Base-by-base conservation (phyloP, 2,113 vertebrate genomes). In the Camelus dromedarius region DNA sequence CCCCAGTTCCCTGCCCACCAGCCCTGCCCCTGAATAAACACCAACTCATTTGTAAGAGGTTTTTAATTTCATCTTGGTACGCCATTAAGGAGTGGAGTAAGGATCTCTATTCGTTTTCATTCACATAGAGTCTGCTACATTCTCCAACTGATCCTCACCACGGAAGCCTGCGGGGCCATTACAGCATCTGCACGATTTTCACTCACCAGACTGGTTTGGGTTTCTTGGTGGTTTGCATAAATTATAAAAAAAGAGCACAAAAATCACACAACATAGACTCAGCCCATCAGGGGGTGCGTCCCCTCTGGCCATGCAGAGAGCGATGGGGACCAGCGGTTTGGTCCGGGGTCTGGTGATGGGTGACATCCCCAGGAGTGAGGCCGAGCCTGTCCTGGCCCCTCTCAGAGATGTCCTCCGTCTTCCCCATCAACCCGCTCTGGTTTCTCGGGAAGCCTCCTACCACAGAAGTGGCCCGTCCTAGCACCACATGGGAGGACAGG, bases 221-320 rank as follows among this genome's bases (percentile, higher is more conserved):
- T 66, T 73, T 8, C 96, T 89, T 56, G 82, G 95, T 95, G 5
- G 2, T 76, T 98, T 97, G 97, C 97, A 97, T 89, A 85, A 3
- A 84, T 98, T 85, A 98, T 96, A 93, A 97, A 98, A 96, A 42
- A 98, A 98, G 98, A 98, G 96, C 98, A 98, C 98, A 98, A 96
- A 98, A 97, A 97, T 97, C 98, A 98, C 93, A 97, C 28, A n/a
- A 87, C 96, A 97, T 88, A 96, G 97, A 98, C 95, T 97, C 8
- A 10, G 97, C 95, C 95, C 80, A 62, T 81, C 90, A 96, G 96
- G 95, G 96, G 70, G 93, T 46, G 10, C 46, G 67, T n/a, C 69
- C 80, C 91, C 93, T 75, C 90, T 56, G 91, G 96, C 93, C 76
- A 76, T 93, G 60, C 84, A 67, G 96, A 91, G 91, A 72, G 52